Conservation (phyloP, 2,888 invertebrate genomes). For the Aphrophora alni region DNA sequence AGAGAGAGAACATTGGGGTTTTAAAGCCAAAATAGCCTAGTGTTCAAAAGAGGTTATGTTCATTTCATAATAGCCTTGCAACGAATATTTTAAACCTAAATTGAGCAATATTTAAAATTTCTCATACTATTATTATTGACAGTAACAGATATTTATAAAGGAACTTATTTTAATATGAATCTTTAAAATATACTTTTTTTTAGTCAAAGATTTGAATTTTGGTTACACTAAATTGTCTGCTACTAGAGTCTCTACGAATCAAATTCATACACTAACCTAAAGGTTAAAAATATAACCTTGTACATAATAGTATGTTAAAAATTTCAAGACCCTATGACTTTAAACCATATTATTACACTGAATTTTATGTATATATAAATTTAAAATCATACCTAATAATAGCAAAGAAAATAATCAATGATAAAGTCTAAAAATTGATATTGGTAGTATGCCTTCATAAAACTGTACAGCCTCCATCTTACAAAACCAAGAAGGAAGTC, state of each 20-base stretch:
- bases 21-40: too few relatives aligned
- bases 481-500: constrained; percentile 58
- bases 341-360: neutral
- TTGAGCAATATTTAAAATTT: too few relatives aligned
- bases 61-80: too few relatives aligned
- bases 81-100: too few relatives aligned
- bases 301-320: neutral
- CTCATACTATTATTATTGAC: too few relatives aligned
- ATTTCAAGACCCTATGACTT: neutral
- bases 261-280: neutral
- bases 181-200: too few relatives aligned
- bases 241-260: neutral
- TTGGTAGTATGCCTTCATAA: constrained; percentile 27
- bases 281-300: neutral
- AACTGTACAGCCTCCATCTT: constrained; percentile 57
- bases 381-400: constrained; percentile 14
- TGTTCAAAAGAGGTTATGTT: too few relatives aligned
- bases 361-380: constrained; percentile 33
- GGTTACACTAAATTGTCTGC: neutral
- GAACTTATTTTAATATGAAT: too few relatives aligned
- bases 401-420: constrained; percentile 54
- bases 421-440: constrained; percentile 53
- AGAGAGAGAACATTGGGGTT: too few relatives aligned
- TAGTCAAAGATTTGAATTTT: neutral
- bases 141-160: too few relatives aligned